These are phyloP conservation scores for Takifugu flavidus DNA, from an alignment of 2,113 vertebrate species.

Conservation along the genomic window DNA sequence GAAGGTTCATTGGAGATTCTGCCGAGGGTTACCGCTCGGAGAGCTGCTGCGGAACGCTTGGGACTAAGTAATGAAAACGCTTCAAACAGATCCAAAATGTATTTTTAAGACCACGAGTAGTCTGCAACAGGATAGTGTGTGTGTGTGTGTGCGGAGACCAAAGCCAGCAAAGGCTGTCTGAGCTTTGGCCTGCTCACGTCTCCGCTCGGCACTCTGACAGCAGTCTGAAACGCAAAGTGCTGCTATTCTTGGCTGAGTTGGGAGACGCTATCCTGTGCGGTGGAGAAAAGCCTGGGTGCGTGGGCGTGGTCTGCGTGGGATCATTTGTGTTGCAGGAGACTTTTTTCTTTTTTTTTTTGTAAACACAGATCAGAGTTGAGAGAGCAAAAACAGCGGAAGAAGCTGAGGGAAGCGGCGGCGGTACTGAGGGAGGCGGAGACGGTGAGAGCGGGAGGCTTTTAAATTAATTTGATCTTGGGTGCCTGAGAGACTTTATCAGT, in stretches of 20 bases:
- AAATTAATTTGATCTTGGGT: conserved; percentile 70
- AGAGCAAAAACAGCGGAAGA: conserved; percentile 26
- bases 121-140: conserved; percentile 8
- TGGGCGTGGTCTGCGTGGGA: conserved; percentile 17
- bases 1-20: conserved; percentile 13
- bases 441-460: conserved; percentile 31
- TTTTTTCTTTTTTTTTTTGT: conserved; percentile 38
- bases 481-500: conserved; percentile 54
- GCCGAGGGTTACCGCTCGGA: conserved; percentile 2
- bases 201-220: conserved; percentile 23
- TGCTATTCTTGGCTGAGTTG: conserved; percentile 42
- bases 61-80: not conserved
- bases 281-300: conserved; percentile 13
- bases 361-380: conserved; percentile 23
- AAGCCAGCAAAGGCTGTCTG: conserved; percentile 26
- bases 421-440: conserved; percentile 11
- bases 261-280: conserved; percentile 25
- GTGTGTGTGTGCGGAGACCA: conserved; percentile 20
- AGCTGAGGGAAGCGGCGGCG: conserved; percentile 17
- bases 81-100: conserved; percentile 3
- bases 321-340: conserved; percentile 24
- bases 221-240: conserved; percentile 33
- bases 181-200: conserved; percentile 27
- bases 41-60: conserved; percentile 8
- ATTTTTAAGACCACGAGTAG: not conserved